phyloP scores from a whole-genome alignment of 2,797 vertebrate species.

The Rhinoraja longicauda region DNA sequence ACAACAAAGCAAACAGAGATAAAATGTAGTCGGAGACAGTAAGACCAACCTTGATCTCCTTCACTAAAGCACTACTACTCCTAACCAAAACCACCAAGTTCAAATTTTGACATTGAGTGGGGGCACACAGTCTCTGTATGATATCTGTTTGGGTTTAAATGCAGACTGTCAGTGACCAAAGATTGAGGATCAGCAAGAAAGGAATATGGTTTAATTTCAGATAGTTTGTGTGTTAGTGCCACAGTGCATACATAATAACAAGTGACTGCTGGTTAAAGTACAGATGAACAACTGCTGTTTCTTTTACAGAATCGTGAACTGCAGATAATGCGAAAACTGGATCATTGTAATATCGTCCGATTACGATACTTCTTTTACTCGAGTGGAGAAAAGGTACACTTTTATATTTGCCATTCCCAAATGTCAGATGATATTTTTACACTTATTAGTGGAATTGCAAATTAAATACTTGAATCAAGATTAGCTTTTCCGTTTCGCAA shows the following conservation, averaged over 20 bases:
- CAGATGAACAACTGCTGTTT: slow-evolving; percentile 40
- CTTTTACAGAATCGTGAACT: slow-evolving; percentile 84
- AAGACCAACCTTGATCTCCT: too few species aligned
- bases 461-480: not conserved
- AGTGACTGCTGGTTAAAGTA: not conserved
- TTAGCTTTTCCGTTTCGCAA: not conserved
- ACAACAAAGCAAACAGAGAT: too few species aligned
- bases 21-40: too few species aligned
- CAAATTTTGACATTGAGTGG: not conserved
- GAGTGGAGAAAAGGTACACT: slow-evolving; percentile 89
- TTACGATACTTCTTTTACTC: slow-evolving; percentile 99
- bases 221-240: not conserved
- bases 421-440: not conserved
- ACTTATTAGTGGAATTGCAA: not conserved
- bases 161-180: not conserved
- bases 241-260: not conserved
- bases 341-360: slow-evolving; percentile 98
- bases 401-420: not conserved
- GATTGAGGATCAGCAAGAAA: not conserved
- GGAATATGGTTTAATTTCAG: not conserved
- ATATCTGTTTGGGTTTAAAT: not conserved
- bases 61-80: not conserved
- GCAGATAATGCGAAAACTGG: slow-evolving; percentile 95
- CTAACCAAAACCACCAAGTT: not conserved
- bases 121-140: not conserved